phyloP scores from a whole-genome alignment of 2,888 invertebrate species.

The Cybosia mesomella region DNA sequence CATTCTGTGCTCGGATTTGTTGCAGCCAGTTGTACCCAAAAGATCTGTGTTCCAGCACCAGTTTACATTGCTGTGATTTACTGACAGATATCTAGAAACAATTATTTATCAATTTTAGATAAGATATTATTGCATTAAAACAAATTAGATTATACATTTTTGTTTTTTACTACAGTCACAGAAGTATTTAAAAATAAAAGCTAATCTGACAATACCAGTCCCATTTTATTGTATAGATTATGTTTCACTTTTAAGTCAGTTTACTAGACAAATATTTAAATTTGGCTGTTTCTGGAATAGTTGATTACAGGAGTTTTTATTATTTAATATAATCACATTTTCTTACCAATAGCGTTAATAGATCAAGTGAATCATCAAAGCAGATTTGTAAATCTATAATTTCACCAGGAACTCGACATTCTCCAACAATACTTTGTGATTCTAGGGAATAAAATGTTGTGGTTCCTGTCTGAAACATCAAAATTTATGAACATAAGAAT shows the following conservation, averaged over 20 bases:
- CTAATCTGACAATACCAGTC: neutral
- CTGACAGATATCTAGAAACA: constrained; percentile 90
- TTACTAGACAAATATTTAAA: neutral
- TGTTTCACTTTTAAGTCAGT: neutral
- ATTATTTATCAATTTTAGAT: neutral
- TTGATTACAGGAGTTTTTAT: neutral
- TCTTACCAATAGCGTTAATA: constrained; percentile 80
- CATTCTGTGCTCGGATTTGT: constrained; percentile 73
- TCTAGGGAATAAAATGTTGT: constrained; percentile 91
- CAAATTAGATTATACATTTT: neutral
- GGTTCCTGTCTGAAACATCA: constrained; percentile 82
- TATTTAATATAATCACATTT: neutral
- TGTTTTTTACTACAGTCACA: neutral
- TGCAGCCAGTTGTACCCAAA: constrained; percentile 90
- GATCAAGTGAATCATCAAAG: constrained; percentile 90
- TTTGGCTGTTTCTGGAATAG: neutral
- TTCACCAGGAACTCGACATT: constrained; percentile 88
- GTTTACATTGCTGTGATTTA: constrained; percentile 92
- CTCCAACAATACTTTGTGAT: constrained; percentile 89
- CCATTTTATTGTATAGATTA: neutral
- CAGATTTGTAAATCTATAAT: constrained; percentile 90
- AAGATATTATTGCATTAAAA: neutral
- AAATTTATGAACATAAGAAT: neutral
- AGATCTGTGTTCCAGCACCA: constrained; percentile 92
- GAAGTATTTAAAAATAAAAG: neutral